phyloP scores from a whole-genome alignment of 2,113 vertebrate genomes.

The Erythrolamprus reginae region DNA sequence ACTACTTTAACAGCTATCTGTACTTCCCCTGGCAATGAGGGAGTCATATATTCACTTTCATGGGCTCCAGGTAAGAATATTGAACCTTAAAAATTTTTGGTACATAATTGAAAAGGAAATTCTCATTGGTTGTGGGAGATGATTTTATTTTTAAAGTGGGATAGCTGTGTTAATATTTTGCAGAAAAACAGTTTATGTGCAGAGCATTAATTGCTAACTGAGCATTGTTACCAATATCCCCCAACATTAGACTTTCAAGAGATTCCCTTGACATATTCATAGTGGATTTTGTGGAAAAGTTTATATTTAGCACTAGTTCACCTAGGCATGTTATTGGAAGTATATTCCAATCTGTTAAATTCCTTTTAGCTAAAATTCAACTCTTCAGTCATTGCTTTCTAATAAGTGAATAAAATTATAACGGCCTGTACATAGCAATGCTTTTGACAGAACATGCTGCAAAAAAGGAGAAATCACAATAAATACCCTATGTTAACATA shows the following conservation, averaged over 20 bases:
- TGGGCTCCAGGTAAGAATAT: conserved; percentile 91
- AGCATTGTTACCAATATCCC: background rate
- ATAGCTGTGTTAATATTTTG: background rate
- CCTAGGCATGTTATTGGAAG: background rate
- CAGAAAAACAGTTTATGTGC: background rate
- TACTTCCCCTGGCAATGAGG: conserved; percentile 95
- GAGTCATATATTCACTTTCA: conserved; percentile 94
- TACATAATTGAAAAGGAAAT: background rate
- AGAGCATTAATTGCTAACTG: background rate
- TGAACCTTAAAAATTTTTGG: conserved; percentile 1
- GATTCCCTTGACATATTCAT: background rate
- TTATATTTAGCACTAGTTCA: background rate
- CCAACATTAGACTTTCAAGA: background rate
- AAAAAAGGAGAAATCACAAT: background rate
- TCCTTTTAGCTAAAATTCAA: background rate
- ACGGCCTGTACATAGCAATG: background rate
- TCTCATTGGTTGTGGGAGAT: background rate
- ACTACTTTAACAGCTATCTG: conserved; percentile 89
- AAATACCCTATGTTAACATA: background rate
- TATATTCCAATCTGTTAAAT: background rate
- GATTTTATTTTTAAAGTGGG: background rate
- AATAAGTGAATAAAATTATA: background rate
- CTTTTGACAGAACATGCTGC: background rate
- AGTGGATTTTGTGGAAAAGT: background rate
- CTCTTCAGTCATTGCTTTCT: background rate